Evolutionary conservation across 2,888 invertebrate genomes (phyloP), one percentile per base, ranked within the genome.

Genomic region (Ophion ventricosus): DNA sequence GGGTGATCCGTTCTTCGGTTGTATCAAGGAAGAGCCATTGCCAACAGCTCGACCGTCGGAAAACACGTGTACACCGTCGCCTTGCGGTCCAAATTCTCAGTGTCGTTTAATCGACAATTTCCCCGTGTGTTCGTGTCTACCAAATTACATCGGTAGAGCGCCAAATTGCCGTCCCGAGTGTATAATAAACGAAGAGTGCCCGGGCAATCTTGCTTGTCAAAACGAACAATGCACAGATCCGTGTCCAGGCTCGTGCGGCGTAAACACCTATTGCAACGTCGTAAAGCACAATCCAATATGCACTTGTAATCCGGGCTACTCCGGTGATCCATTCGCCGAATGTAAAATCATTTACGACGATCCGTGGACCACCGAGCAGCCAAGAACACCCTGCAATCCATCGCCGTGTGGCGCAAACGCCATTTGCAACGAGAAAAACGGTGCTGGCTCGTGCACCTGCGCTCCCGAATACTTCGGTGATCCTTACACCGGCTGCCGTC

Each of bases 131-230:
- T 97, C 97, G 83, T 98, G 97, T 92, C 94, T 96, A 89, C 94
- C 95, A 69, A 96, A 96, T 91, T 97, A 97, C 92, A 95, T 97
- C 81, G 98, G 98, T 70, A 95, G 97, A 90, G 95, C 98, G 63
- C 97, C 97, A 57, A 97, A 97, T 92, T 98, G 98, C 91, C 95
- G 97, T 67, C 97, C 97, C 29, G 97, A 97, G 94, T 98, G 98
- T 93, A 95, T 96, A 63, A 96, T 96, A 88, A 97, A 97, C 89
- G 96, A 96, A 88, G 98, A 98, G 94, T 98, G 98, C 92, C 95
- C 97, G 17, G 96, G 97, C 90, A 96, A 97, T 92, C 94, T 96
- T 88, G 97, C 98, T 76, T 98, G 98, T 92, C 95, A 96, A 87
- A 96, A 96, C 89, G 97, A 97, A 93, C 96, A 95, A 91, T 98